A percentile compares a stretch with the other conserved stretches of the same genome.
Conservation (phyloP, 2,797 vertebrate species). For the Pangasius macronema region DNA sequence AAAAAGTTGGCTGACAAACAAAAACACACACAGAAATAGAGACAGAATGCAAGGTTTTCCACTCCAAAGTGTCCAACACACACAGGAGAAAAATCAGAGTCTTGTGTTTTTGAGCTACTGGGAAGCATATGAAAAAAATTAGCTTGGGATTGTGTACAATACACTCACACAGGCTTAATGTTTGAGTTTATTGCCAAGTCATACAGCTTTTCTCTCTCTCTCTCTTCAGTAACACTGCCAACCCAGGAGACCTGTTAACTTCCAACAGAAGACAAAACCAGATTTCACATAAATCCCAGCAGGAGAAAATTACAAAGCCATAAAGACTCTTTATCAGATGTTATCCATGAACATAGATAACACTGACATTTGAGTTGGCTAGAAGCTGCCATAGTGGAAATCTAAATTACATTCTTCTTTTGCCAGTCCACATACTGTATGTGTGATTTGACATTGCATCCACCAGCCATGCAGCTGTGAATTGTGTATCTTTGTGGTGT, state of each 20-base stretch:
- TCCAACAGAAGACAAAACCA: conserved; percentile 79
- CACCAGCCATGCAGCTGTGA: not conserved
- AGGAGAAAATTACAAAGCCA: conserved; percentile 70
- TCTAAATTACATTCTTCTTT: not conserved
- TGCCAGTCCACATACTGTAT: not conserved
- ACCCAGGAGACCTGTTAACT: conserved; percentile 81
- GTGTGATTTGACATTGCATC: not conserved
- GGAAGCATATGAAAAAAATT: conserved; percentile 73
- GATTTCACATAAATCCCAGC: conserved; percentile 76
- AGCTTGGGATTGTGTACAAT: conserved; percentile 38
- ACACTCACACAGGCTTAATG: not conserved
- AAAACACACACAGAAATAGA: conserved; percentile 37
- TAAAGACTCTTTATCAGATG: conserved; percentile 71
- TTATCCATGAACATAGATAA: conserved; percentile 54
- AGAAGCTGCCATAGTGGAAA: not conserved
- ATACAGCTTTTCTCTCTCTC: conserved; percentile 65
- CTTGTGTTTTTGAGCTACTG: conserved; percentile 75
- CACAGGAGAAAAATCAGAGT: conserved; percentile 78
- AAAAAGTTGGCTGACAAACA: conserved; percentile 14
- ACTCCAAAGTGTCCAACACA: conserved; percentile 66
- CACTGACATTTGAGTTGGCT: not conserved
- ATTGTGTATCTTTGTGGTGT: not conserved
- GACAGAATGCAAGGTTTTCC: conserved; percentile 50
- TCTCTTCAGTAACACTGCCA: conserved; percentile 68
- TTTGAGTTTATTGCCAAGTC: not conserved